phyloP scores from a whole-genome alignment of 23 tunicate genomes.

The Diplosoma virens region DNA sequence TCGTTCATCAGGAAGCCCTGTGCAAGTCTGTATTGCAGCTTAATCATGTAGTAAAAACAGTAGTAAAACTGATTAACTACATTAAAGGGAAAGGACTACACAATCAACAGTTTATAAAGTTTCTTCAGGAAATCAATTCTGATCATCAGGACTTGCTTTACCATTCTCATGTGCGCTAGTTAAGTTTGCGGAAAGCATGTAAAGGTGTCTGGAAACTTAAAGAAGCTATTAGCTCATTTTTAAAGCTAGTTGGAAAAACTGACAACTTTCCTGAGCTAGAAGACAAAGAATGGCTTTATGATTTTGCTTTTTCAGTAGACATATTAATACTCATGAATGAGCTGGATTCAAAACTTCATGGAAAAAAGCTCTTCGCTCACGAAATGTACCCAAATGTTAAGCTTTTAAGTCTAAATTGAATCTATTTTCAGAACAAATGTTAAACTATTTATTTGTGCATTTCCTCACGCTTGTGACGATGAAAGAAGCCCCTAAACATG shows the following conservation, averaged over 20 bases:
- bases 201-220: not conserved
- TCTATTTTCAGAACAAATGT: slow-evolving; percentile 4
- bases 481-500: slow-evolving; percentile 14
- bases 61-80: slow-evolving; percentile 26
- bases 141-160: slow-evolving; percentile 3
- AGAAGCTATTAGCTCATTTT: slow-evolving; percentile 11
- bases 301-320: slow-evolving; percentile 14
- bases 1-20: slow-evolving; percentile 20
- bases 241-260: not conserved
- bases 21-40: slow-evolving; percentile 29
- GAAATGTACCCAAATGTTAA: not conserved
- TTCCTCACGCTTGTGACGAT: not conserved
- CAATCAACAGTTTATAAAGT: slow-evolving; percentile 8
- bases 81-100: not conserved
- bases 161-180: slow-evolving; percentile 15
- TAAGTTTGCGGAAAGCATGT: slow-evolving; percentile 7
- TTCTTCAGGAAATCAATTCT: not conserved
- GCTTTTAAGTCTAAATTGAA: slow-evolving; percentile 11
- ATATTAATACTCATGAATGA: slow-evolving; percentile 14
- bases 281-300: slow-evolving; percentile 6
- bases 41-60: slow-evolving; percentile 21
- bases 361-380: not conserved
- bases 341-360: slow-evolving; percentile 1
- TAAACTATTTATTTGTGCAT: not conserved
- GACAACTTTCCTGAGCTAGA: slow-evolving; percentile 15